Percentiles rank a stretch among this genome's conserved stretches.
These are phyloP conservation scores for Lamellibrachia satsuma DNA, from an alignment of 2,888 invertebrate species.

Conservation along the genomic window DNA sequence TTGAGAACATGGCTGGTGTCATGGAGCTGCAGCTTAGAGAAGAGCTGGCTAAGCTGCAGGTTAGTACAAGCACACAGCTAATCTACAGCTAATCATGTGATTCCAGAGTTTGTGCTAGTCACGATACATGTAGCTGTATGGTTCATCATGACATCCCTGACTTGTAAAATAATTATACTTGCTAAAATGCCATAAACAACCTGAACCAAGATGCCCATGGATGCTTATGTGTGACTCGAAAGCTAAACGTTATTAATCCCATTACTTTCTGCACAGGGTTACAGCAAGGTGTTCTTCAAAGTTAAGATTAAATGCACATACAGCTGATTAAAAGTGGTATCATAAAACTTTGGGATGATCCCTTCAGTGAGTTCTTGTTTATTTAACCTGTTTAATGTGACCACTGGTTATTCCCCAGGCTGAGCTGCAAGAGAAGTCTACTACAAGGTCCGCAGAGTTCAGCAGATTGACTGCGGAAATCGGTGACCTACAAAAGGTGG, in stretches of 20 bases:
- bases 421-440: not conserved
- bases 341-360: not conserved
- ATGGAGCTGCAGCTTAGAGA: not conserved
- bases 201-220: too few species aligned
- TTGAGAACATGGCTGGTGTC: not conserved
- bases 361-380: not conserved
- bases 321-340: too few species aligned
- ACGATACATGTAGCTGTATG: not conserved
- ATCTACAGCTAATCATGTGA: not conserved
- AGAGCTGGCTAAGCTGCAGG: conserved; percentile 12
- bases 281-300: too few species aligned
- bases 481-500: not conserved
- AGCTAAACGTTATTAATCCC: too few species aligned
- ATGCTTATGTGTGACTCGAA: too few species aligned
- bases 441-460: not conserved
- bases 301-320: too few species aligned
- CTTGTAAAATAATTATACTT: too few species aligned
- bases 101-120: not conserved
- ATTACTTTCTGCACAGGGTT: too few species aligned
- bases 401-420: not conserved
- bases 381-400: not conserved
- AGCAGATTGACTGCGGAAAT: not conserved
- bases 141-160: too few species aligned
- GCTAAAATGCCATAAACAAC: too few species aligned
- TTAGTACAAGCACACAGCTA: not conserved